A percentile compares a stretch with the other conserved stretches of the same genome.
Conservation (phyloP, 2,113 vertebrate genomes). For the Cebus imitator region DNA sequence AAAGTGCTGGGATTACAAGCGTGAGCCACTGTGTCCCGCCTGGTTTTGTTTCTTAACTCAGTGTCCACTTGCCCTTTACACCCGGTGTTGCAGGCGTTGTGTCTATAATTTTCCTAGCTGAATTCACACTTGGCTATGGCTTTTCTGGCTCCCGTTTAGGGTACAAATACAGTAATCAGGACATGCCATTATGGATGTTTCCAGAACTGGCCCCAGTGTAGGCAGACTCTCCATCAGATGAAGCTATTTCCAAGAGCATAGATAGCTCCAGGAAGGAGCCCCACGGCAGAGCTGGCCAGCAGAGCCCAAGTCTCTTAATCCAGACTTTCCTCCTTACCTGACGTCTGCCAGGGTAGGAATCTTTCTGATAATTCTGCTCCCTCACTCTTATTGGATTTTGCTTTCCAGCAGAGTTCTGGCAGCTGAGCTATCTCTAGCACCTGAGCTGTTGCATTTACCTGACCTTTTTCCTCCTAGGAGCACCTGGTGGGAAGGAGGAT, state of each 20-base stretch:
- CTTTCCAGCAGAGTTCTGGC: not conserved
- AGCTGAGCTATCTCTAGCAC: not conserved
- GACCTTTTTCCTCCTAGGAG: not conserved
- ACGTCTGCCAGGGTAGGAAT: not conserved
- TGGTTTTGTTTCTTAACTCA: not conserved
- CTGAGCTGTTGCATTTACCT: not conserved
- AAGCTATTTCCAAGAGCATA: not conserved
- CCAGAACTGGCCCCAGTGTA: not conserved
- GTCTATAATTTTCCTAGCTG: not conserved
- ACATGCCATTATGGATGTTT: not conserved
- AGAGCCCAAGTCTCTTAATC: not conserved
- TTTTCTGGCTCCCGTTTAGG: not conserved
- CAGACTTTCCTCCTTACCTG: not conserved
- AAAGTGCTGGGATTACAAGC: too few species aligned
- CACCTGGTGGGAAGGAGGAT: not conserved
- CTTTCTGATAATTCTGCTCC: not conserved
- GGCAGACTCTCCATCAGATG: not conserved
- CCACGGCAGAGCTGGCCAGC: not conserved
- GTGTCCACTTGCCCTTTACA: not conserved
- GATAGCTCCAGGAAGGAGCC: not conserved
- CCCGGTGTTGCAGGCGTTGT: not conserved
- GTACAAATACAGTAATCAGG: not conserved
- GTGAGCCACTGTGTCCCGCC: not conserved
- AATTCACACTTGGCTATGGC: not conserved
- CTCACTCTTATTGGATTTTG: not conserved